phyloP scores from a whole-genome alignment of 1,140 invertebrate species.

The Lordiphosa clarofinis region DNA sequence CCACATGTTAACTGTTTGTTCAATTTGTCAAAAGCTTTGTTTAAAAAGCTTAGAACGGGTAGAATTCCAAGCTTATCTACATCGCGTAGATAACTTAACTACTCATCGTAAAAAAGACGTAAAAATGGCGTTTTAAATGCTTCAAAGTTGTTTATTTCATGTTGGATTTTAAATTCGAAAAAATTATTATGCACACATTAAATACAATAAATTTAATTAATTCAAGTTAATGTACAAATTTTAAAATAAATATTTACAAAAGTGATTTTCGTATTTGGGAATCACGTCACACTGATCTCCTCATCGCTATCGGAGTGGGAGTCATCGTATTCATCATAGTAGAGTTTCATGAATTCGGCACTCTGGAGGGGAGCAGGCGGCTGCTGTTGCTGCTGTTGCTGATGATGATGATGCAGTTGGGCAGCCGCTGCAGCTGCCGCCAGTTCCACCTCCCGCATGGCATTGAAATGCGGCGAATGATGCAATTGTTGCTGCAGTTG shows the following conservation, averaged over 20 bases:
- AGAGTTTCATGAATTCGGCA: constrained; percentile 81
- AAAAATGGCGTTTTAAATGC: constrained; percentile 9
- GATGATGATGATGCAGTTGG: constrained; percentile 69
- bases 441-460: constrained; percentile 63
- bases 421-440: constrained; percentile 63
- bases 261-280: constrained; percentile 20
- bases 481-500: constrained; percentile 77
- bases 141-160: constrained; percentile 69
- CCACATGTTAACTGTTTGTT: no score
- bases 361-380: constrained; percentile 45
- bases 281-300: constrained; percentile 91
- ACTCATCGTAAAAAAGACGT: no score
- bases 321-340: constrained; percentile 84
- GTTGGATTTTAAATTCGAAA: constrained; percentile 73
- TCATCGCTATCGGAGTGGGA: constrained; percentile 88
- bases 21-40: background rate
- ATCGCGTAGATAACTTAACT: constrained; percentile 4
- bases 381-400: constrained; percentile 54
- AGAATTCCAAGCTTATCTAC: background rate
- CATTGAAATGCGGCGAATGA: constrained; percentile 76
- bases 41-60: constrained; percentile 2
- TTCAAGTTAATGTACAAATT: constrained; percentile 60
- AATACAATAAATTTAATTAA: constrained; percentile 58
- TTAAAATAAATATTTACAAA: constrained; percentile 59
- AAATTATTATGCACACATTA: constrained; percentile 58